These are phyloP conservation scores for Zele albiditarsus DNA, from an alignment of 2,888 invertebrate species.

Conservation along the genomic window DNA sequence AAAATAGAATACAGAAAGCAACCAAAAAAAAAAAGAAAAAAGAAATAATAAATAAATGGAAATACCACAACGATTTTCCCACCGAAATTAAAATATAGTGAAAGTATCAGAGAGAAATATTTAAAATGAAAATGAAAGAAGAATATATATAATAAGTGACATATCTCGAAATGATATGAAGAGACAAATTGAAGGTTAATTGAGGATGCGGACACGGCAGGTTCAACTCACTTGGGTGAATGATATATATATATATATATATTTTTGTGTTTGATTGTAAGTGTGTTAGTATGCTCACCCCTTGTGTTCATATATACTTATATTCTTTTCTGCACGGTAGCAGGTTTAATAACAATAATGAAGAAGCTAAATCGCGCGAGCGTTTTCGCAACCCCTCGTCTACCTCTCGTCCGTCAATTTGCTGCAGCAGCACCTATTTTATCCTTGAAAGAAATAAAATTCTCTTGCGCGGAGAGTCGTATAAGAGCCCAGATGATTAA, in stretches of 20 bases:
- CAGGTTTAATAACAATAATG: conserved; percentile 52
- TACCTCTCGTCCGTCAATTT: conserved; percentile 47
- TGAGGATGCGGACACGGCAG: conserved; percentile 25
- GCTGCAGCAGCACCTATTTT: conserved; percentile 55
- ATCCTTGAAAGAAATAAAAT: conserved; percentile 69
- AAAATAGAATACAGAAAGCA: neutral
- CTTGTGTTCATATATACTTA: neutral
- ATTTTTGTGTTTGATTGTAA: neutral
- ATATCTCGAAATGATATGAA: conserved; percentile 15
- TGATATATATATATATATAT: neutral
- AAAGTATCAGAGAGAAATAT: neutral
- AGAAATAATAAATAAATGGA: neutral
- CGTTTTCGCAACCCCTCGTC: conserved; percentile 42
- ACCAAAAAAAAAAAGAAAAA: neutral
- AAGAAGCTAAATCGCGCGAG: conserved; percentile 47
- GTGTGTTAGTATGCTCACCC: neutral
- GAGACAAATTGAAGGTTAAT: conserved; percentile 33
- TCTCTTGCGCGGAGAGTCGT: conserved; percentile 51
- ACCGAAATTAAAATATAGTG: conserved; percentile 10
- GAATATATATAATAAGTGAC: conserved; percentile 2
- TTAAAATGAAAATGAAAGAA: neutral
- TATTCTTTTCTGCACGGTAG: conserved; percentile 38
- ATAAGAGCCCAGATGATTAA: conserved; percentile 71
- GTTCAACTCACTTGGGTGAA: conserved; percentile 11
- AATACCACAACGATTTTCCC: neutral